These are phyloP conservation scores for Trachythela sp. DNA, from an alignment of 64 coral and sea anemone species.

Conservation along the genomic window DNA sequence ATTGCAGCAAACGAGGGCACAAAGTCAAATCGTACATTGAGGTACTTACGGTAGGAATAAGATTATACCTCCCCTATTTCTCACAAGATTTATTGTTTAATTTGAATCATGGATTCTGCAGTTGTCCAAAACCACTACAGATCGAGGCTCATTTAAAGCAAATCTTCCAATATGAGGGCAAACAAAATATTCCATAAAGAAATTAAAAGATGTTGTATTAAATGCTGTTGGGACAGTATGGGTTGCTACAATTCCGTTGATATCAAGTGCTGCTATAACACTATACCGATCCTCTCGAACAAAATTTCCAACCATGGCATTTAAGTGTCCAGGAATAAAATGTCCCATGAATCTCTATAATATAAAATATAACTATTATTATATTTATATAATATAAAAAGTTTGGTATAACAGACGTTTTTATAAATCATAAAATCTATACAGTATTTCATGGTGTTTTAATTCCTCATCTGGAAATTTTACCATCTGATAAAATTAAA, in stretches of 20 bases:
- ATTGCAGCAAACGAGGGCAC: neutral
- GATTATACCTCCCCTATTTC: slow-evolving; percentile 40
- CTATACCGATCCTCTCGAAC: slow-evolving; percentile 30
- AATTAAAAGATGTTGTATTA: slow-evolving; percentile 24
- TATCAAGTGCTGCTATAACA: slow-evolving; percentile 32
- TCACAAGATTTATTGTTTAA: slow-evolving; percentile 8
- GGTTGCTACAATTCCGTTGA: slow-evolving; percentile 29
- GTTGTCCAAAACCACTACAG: slow-evolving; percentile 50
- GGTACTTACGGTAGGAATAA: slow-evolving; percentile 42
- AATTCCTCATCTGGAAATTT: neutral
- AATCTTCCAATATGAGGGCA: slow-evolving; percentile 34
- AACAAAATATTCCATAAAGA: slow-evolving; percentile 26
- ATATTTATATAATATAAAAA: neutral
- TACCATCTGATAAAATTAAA: neutral
- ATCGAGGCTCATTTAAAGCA: slow-evolving; percentile 28
- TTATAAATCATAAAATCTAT: no score
- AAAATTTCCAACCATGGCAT: slow-evolving; percentile 22
- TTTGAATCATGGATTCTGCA: slow-evolving; percentile 44
- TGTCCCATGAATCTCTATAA: slow-evolving; percentile 45
- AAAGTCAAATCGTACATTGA: no score
- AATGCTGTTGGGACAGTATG: slow-evolving; percentile 39
- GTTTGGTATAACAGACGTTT: neutral
- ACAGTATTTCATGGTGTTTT: neutral
- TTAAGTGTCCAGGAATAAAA: slow-evolving; percentile 1
- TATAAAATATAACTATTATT: neutral